Evolutionary conservation across 2,888 invertebrate genomes (phyloP), one percentile per base, ranked within the genome.

Genomic region (Alloscopus bannaensis): DNA sequence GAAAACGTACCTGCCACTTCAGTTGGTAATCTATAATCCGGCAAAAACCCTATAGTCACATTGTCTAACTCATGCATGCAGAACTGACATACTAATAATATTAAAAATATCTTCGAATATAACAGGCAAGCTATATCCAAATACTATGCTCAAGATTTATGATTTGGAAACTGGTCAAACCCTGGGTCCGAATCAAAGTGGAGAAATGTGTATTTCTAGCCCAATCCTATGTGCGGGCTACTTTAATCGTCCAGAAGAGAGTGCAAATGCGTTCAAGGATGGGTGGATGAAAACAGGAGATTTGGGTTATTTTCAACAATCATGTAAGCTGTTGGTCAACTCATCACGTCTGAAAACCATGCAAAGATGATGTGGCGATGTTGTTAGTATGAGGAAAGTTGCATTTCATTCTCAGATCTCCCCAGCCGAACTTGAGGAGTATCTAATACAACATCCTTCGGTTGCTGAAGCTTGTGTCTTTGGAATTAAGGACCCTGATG

Each of bases 341-440:
- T n/a, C n/a, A n/a, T n/a, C n/a, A n/a, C n/a, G n/a, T n/a, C n/a
- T n/a, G n/a, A n/a, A n/a, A n/a, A n/a, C n/a, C 11, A 47, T 47
- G 47, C n/a, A 47, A 13, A 36, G 13, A 8, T 36, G 6, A 36
- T 36, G 36, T 36, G 6, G 13, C 13, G 36, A 36, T 6, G 6
- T 36, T 36, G 6, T 6, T 13, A 36, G 13, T 36, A 8, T 45
- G 45, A 4, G 3, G 18, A 45, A 4, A 11, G n/a, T 22, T 52
- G 4, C 4, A 22, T 52, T 6, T 52, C 20, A 22, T 52, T 76
- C 75, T 55, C 69, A 85, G 84, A 84, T 85, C 70, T 85, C 85
- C 22, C 86, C 86, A 11, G 81, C 85, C 0, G 86, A 86, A 55
- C 52, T 86, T 8, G 86, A 86, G 81, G 82, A 82, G 42, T 42